A percentile compares a stretch with the other conserved stretches of the same genome.
Conservation (phyloP, 2,113 vertebrate genomes). For the Stigmatopora argus region DNA sequence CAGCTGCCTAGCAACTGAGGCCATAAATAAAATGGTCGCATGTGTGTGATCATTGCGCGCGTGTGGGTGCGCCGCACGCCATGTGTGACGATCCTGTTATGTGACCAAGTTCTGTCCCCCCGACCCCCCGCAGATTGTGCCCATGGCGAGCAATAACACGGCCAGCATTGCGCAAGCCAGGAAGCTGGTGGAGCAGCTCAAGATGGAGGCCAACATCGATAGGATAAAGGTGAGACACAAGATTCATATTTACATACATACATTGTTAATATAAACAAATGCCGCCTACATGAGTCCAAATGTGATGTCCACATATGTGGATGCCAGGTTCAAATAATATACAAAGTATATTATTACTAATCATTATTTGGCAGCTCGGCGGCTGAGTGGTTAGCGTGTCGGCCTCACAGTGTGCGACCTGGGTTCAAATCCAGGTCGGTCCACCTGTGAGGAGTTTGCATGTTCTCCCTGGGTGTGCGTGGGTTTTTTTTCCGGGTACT, state of each 20-base stretch:
- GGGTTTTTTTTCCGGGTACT: no score
- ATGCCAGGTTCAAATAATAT: background rate
- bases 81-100: background rate
- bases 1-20: conserved; percentile 62
- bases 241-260: no score
- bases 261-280: no score
- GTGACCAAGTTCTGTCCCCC: background rate
- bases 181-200: conserved; percentile 98
- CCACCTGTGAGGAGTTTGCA: no score
- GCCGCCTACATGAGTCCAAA: no score
- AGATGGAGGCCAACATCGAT: conserved; percentile 99
- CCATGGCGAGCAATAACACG: conserved; percentile 98
- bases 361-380: no score
- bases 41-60: background rate
- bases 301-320: no score
- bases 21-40: conserved; percentile 55
- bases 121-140: conserved; percentile 16
- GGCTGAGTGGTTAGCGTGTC: no score
- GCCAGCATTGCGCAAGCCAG: conserved; percentile 95
- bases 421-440: no score
- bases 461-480: no score
- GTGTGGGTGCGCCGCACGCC: background rate
- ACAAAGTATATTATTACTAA: background rate
- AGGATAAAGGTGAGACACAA: conserved; percentile 86
- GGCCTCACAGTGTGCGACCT: no score